Base-by-base conservation (phyloP, 1,140 invertebrate species). In the Batillaria attramentaria region DNA sequence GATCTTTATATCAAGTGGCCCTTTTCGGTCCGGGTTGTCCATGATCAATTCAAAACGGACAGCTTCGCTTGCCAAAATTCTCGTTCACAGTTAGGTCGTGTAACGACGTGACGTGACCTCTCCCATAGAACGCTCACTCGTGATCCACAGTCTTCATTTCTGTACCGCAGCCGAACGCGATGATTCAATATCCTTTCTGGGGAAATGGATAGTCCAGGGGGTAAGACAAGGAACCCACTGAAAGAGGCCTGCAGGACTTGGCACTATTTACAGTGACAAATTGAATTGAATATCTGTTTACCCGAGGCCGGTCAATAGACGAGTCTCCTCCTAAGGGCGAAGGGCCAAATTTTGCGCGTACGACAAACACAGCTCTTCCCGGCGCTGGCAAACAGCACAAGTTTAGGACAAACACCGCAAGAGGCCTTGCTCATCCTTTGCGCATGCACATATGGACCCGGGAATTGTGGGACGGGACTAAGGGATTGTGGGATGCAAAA, bases 271-370 rank as follows among this genome's bases (percentile, higher is more conserved):
- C 78, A 79, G 70, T 73, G 78, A 72, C 78, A 79, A 79, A 79
- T 79, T 79, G 78, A 79, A 79, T 79, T 79, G 78, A 79, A 54
- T 79, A 73, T 79, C 78, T 79, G 78, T 79, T 79, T 79, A 79
- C 78, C 28, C 57, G 37, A 39, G 18, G 37, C 20, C 42, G 50
- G 39, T 79, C 69, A 79, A 79, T 79, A 72, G 37, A 39, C 43
- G 35, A 41, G 10, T 28, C 33, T 31, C 28, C 28, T 35, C 54
- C 31, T 70, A n/a, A 6, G 66, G 35, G 5, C n/a, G 66, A 41
- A 39, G 39, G 66, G 31, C 69, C 33, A 33, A 66, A 57, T 42
- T 42, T n/a, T 39, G 41, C 41, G 41, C 41, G 8, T 73, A n/a
- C 68, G 42, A 42, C 78, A 79, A 60, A 70, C 78, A 79, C 33